Evolutionary conservation across 2,797 vertebrate species (phyloP), one percentile per base, ranked within the genome.

Genomic region (Oceanodroma leucorhoa): DNA sequence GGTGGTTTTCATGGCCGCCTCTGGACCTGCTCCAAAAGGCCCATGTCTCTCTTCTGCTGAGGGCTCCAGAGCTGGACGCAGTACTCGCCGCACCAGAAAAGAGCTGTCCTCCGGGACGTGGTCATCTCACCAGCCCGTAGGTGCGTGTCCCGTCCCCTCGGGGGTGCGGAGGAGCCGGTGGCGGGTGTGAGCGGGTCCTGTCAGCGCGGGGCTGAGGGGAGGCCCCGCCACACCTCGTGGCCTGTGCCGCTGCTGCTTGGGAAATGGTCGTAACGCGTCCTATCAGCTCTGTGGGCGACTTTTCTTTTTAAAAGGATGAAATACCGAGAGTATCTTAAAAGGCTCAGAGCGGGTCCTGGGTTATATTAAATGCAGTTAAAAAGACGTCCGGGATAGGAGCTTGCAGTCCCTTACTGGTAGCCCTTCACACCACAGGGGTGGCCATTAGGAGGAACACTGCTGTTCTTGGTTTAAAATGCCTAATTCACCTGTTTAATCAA

Each of bases 261-360:
- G 30, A 16, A 22, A 14, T 10, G 14, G 32, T 67, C 21, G 17
- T 20, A 11, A 32, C 20, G 27, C 32, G 6, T 51, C 9, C 4
- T 22, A 8, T 18, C 57, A 30, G 7, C 32, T 22, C 48, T 2
- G 32, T 1, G 6, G 10, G 1, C 8, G 5, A 1, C 13, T 0
- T 11, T 27, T 6, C 0, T 34, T 40, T 34, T 23, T 5, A 0
- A 15, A 41, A 50, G 12, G 11, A 1, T 26, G 79, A 46, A 53
- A 50, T 19, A 1, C 24, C 1, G 32, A 6, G 29, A 22, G 4
- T 2, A 22, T 14, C 15, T 64, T 24, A 7, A 43, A 86, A 22
- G 0, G 13, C 40, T 36, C 12, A 6, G 14, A 32, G 23, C 1
- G 6, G 27, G 2, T 2, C 7, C 10, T 48, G 38, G 11, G 11